Percentiles rank a stretch among this genome's conserved stretches.
Evolutionary conservation across 2,113 vertebrate genomes (phyloP).

Genomic region (Ardeotis arabs): DNA sequence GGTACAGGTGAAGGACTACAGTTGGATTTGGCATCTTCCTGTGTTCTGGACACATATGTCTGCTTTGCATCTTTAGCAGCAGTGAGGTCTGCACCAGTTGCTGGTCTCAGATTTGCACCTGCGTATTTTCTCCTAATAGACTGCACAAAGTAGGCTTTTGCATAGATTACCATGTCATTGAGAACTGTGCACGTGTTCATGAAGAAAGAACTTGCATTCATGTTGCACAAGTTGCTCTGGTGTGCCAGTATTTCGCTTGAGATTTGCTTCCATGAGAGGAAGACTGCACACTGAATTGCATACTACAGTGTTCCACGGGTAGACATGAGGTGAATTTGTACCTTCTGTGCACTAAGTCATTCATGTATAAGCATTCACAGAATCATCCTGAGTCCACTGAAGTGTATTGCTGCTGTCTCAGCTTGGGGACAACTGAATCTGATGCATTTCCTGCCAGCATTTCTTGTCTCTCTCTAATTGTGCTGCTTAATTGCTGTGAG

Average conservation of each 20-base stretch:
- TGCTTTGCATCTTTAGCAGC: neutral
- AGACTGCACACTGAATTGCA: neutral
- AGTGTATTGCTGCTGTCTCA: neutral
- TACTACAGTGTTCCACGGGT: neutral
- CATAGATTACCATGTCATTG: neutral
- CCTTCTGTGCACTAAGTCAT: no score
- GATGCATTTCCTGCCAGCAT: neutral
- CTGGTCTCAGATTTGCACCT: neutral
- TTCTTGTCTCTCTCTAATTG: neutral
- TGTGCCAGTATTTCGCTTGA: neutral
- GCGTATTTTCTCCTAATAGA: neutral
- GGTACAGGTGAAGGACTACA: neutral
- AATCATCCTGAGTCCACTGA: neutral
- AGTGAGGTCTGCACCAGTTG: neutral
- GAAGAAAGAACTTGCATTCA: neutral
- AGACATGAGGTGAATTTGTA: neutral
- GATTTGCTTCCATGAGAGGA: neutral
- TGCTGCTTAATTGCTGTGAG: neutral
- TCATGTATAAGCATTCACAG: accelerated
- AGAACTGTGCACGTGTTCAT: neutral
- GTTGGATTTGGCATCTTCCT: neutral
- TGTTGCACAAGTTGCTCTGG: neutral
- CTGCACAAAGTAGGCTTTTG: neutral
- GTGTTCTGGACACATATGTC: neutral
- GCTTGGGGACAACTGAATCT: neutral